Evolutionary conservation across 2,113 vertebrate genomes (phyloP), one percentile per base, ranked within the genome.

Genomic region (Symphodus melops): DNA sequence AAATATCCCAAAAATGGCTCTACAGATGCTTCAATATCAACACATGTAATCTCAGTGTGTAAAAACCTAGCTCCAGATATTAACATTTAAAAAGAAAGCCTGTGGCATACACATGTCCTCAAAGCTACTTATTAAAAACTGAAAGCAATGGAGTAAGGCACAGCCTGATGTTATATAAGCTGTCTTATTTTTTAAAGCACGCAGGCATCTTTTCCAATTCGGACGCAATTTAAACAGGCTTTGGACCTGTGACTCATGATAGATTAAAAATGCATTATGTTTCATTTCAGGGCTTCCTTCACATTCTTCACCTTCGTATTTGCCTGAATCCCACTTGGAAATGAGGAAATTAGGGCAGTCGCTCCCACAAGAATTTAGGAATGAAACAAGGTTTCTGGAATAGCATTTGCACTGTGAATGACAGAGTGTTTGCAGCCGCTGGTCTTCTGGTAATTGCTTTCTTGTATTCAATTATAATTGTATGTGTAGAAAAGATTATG

Each of bases 341-440:
- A 84, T 65, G 51, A 84, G 61, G 72, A 90, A 93, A 93, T 92
- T 91, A 91, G 92, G 92, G 71, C 92, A 93, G 53, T 41, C 2
- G 56, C 72, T 91, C 91, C 88, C 90, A 58, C 73, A 89, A 81
- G 86, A 83, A 42, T 72, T 78, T 78, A 58, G 59, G 76, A 84
- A 89, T 85, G 86, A 92, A 92, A 89, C 79, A 89, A 86, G 89
- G 85, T 88, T 89, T 87, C 86, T 86, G 76, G 70, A 82, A 84
- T 77, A 77, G 85, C 53, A 54, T 23, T 46, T 62, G 75, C 66
- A 75, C 75, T 77, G 79, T 75, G 74, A 82, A 84, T 82, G 69
- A 87, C 78, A 33, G 39, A 68, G 72, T 62, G 63, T 81, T 81
- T 55, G 75, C 88, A 82, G 17, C 69, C 56, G 52, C 62, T 79